Percentiles rank a stretch among this genome's conserved stretches.
These are phyloP conservation scores for Channallabes apus DNA, from an alignment of 2,797 vertebrate species.

Conservation along the genomic window DNA sequence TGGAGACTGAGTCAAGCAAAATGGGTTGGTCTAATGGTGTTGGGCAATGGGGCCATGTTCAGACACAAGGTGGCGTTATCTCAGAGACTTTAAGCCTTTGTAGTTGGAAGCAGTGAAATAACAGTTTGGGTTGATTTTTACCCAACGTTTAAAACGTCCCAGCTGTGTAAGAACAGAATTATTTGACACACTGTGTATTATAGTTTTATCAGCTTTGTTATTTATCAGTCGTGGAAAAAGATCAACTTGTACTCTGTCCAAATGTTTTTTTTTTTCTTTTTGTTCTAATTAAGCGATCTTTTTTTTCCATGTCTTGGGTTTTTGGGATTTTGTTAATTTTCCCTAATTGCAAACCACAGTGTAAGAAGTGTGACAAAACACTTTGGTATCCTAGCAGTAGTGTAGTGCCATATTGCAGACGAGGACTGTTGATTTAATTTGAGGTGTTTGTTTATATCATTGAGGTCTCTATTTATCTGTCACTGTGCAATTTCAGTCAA, in stretches of 20 bases:
- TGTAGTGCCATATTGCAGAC: background rate
- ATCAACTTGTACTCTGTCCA: background rate
- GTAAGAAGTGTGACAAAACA: background rate
- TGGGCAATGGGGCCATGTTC: slow-evolving; percentile 19
- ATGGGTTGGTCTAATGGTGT: background rate
- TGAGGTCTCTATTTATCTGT: slow-evolving; percentile 30
- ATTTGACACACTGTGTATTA: slow-evolving; percentile 19
- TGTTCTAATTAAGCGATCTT: background rate
- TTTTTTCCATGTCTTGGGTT: background rate
- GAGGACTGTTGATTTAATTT: slow-evolving; percentile 36
- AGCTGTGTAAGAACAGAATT: slow-evolving; percentile 26
- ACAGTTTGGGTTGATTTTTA: slow-evolving; percentile 17
- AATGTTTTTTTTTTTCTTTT: background rate
- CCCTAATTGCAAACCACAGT: background rate
- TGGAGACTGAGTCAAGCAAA: slow-evolving; percentile 6
- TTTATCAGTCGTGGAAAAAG: background rate
- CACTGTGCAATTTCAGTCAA: slow-evolving; percentile 20
- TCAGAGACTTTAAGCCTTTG: slow-evolving; percentile 31
- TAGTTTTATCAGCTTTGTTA: slow-evolving; percentile 25
- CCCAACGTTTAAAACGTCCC: slow-evolving; percentile 24
- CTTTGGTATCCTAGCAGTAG: background rate
- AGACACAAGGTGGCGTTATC: slow-evolving; percentile 52
- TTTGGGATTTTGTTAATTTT: background rate
- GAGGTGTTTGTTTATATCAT: slow-evolving; percentile 49
- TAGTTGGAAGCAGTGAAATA: slow-evolving; percentile 17